These are phyloP conservation scores for Epistrophella euchroma DNA, from an alignment of 2,888 invertebrate genomes.

Conservation along the genomic window DNA sequence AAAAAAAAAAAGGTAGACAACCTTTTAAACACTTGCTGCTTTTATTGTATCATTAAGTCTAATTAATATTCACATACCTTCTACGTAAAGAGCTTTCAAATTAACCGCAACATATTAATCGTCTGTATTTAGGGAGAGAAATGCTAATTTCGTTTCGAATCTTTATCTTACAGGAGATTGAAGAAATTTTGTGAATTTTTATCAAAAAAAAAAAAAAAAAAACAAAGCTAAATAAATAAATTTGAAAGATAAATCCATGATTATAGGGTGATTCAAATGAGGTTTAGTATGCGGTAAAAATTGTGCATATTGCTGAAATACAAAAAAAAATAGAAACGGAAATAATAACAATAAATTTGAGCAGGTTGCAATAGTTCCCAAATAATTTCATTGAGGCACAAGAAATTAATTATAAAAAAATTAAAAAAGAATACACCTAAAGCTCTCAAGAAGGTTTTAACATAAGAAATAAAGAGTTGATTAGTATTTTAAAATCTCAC, in stretches of 20 bases:
- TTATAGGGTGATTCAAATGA: background rate
- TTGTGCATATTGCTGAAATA: no score
- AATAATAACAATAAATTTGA: no score
- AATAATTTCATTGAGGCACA: no score
- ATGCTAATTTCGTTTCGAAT: conserved; percentile 7
- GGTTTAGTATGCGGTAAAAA: no score
- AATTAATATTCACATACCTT: conserved; percentile 23
- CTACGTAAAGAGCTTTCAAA: background rate
- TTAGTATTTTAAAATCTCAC: no score
- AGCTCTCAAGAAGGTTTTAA: no score
- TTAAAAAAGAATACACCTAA: no score
- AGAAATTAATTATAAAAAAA: no score
- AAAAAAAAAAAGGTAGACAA: background rate
- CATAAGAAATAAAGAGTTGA: no score
- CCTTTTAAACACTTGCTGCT: background rate
- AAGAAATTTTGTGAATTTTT: background rate
- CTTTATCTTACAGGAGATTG: background rate
- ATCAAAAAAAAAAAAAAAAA: background rate
- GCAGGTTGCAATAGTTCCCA: no score
- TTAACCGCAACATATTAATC: conserved; percentile 16
- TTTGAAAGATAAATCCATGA: background rate
- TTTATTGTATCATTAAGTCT: conserved; percentile 15
- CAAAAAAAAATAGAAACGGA: no score
- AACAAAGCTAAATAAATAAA: background rate
- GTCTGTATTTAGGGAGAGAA: background rate